Evolutionary conservation across 2,888 invertebrate species (phyloP).

Genomic region (Alsophila aescularia): DNA sequence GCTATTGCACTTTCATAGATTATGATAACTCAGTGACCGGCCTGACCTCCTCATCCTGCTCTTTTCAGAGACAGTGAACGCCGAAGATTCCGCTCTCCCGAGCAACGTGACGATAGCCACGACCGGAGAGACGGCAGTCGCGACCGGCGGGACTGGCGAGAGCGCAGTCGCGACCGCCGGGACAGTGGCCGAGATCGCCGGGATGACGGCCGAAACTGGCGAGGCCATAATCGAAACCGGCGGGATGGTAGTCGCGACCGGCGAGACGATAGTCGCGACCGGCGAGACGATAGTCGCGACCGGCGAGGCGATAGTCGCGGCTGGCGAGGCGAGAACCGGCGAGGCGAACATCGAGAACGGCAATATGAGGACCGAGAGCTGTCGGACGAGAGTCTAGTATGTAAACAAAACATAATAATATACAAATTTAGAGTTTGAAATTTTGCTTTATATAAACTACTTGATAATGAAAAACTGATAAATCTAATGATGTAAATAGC

Average conservation of each 20-base stretch:
- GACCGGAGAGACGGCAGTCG: background rate
- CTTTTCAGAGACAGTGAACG: slow-evolving; percentile 1
- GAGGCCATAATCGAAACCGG: background rate
- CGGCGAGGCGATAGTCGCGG: background rate
- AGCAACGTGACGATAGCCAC: background rate
- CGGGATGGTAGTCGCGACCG: background rate
- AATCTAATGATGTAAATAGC: no score
- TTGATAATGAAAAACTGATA: no score
- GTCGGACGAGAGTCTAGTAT: background rate
- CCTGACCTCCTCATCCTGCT: no score
- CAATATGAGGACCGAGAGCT: background rate
- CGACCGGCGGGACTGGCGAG: background rate
- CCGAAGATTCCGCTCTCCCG: background rate
- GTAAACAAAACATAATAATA: background rate
- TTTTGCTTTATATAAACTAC: no score
- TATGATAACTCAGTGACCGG: no score
- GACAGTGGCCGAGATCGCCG: background rate
- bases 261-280: background rate
- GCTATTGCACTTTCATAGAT: no score
- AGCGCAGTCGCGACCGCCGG: background rate
- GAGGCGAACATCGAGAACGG: background rate
- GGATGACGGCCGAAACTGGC: no score
- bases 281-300: background rate
- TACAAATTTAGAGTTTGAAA: no score
- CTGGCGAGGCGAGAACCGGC: background rate